Base-by-base conservation (phyloP, 2,888 invertebrate genomes). In the Endomychus coccineus region DNA sequence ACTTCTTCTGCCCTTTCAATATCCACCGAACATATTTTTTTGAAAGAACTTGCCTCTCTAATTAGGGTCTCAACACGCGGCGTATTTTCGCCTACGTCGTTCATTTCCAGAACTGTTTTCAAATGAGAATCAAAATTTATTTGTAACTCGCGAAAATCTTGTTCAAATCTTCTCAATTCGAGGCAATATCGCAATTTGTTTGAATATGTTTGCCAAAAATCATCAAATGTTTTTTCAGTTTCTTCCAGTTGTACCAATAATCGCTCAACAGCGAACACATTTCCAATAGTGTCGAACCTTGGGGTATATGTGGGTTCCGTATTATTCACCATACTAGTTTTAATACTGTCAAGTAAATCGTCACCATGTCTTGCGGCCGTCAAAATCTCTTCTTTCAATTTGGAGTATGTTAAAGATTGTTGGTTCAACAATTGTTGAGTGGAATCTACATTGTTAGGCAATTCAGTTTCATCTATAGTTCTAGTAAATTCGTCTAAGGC, bases 121-220 rank as follows among this genome's bases (percentile, higher is more conserved):
- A 88, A 67, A 67, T 87, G 84, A 33, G 72, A 72, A 64, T 88
- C 87, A 66, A 90, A 80, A 60, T 77, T 79, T 59, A 81, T 80
- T 73, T 89, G 88, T 55, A 91, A 74, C 63, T 92, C 87, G 59
- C 89, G 81, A 64, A 96, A 96, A 61, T 90, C 87, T 60, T 91
- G 89, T 70, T 96, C 95, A 71, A 96, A 97, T 54, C 86, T 80
- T 54, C 95, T 74, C 58, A 96, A 75, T 55, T 86, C 84, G 47
- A 96, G 71, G 69, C 92, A 94, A 63, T 92, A 88, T 55, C 85
- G 80, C 58, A 96, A 71, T 56, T 89, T 83, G 39, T 80, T 80
- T 54, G 90, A 88, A 72, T 96, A 95, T 55, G 84, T 82, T 37
- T 80, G 78, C 95, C 95, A 96, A 69, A 94, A 95, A 52, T 84